Percentiles rank a stretch among this genome's conserved stretches.
phyloP scores from a whole-genome alignment of 2,888 invertebrate species.

The Erebia ligea region DNA sequence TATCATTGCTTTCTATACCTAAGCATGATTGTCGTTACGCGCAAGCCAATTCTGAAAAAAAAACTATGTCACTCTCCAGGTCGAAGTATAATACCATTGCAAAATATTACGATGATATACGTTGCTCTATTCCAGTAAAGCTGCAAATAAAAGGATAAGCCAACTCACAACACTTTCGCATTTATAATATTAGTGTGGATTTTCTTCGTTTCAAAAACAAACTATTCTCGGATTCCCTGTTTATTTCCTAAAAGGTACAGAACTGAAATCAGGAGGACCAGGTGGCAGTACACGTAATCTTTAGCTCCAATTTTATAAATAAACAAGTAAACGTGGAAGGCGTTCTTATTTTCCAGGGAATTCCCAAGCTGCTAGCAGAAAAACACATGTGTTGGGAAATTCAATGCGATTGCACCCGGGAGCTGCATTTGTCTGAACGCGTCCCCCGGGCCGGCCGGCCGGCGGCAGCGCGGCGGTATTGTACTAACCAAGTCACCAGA shows the following conservation, averaged over 20 bases:
- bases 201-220: not conserved
- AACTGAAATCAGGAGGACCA: not conserved
- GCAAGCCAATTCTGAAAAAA: too few species aligned
- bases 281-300: not conserved
- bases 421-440: not conserved
- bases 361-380: not conserved
- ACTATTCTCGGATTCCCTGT: not conserved
- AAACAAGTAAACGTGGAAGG: not conserved
- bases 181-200: too few species aligned
- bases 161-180: too few species aligned
- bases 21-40: too few species aligned
- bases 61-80: too few species aligned
- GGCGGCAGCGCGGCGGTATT: not conserved
- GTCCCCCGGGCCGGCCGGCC: not conserved
- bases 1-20: too few species aligned
- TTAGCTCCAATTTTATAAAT: not conserved
- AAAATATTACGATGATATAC: not conserved
- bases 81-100: not conserved
- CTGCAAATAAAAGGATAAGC: too few species aligned
- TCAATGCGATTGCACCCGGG: constrained; percentile 8
- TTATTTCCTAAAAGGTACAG: not conserved
- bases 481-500: not conserved
- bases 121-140: too few species aligned
- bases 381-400: constrained; percentile 1
- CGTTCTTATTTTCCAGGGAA: constrained; percentile 1